A percentile compares a stretch with the other conserved stretches of the same genome.
Conservation (phyloP, 35 echinoderm and acorn worm genomes). For the Apostichopus japonicus region DNA sequence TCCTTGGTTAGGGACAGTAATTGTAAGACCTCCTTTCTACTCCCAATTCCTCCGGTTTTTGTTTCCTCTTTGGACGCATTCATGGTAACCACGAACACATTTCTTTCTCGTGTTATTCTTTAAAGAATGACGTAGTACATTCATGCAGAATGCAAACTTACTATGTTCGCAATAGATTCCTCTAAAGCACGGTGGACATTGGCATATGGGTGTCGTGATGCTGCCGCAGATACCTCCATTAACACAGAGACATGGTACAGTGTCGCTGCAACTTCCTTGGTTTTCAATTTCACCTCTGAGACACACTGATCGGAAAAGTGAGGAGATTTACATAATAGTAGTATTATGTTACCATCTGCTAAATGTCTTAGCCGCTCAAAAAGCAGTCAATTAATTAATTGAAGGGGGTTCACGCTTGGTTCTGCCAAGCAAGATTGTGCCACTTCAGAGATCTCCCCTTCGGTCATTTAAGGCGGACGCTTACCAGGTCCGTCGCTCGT, state of each 20-base stretch:
- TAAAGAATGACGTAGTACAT: too few species aligned
- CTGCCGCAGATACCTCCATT: background rate
- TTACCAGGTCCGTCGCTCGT: too few species aligned
- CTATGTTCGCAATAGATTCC: constrained; percentile 6
- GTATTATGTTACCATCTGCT: too few species aligned
- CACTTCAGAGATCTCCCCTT: background rate
- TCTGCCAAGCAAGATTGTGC: background rate
- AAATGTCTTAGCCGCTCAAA: background rate
- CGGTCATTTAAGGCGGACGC: too few species aligned
- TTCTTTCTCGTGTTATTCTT: too few species aligned
- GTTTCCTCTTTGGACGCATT: too few species aligned
- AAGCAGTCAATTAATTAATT: background rate
- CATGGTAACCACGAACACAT: too few species aligned
- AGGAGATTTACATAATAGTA: too few species aligned
- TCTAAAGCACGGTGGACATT: constrained; percentile 22
- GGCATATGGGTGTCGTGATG: background rate
- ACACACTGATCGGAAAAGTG: background rate
- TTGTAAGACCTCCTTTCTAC: too few species aligned
- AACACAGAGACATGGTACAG: background rate
- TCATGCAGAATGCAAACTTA: background rate
- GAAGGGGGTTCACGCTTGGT: background rate
- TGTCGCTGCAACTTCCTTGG: background rate
- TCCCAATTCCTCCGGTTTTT: too few species aligned
- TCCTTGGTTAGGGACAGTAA: too few species aligned
- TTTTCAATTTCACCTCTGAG: background rate